Evolutionary conservation across 2,113 vertebrate species (phyloP).

Genomic region (cattle (Bos taurus)): ARS-UCD2.0 NC_037346.1:4890001-4890500

Average conservation of each 20-base stretch:
- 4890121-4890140: background rate
- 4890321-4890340: background rate
- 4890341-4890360: background rate
- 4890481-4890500: background rate
- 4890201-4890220: background rate
- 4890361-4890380: background rate
- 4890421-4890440: background rate
- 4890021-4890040: background rate
- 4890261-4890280: background rate
- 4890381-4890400: background rate
- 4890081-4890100: background rate
- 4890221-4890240: background rate
- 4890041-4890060: background rate
- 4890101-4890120: background rate
- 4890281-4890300: background rate
- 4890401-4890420: background rate
- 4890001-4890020: background rate
- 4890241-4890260: background rate
- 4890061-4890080: background rate
- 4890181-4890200: background rate
- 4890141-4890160: background rate
- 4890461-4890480: background rate
- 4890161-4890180: background rate
- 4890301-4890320: background rate
- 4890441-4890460: background rate